These are phyloP conservation scores for Oryzias javanicus DNA, from an alignment of 2,113 vertebrate species.

Conservation along the genomic window DNA sequence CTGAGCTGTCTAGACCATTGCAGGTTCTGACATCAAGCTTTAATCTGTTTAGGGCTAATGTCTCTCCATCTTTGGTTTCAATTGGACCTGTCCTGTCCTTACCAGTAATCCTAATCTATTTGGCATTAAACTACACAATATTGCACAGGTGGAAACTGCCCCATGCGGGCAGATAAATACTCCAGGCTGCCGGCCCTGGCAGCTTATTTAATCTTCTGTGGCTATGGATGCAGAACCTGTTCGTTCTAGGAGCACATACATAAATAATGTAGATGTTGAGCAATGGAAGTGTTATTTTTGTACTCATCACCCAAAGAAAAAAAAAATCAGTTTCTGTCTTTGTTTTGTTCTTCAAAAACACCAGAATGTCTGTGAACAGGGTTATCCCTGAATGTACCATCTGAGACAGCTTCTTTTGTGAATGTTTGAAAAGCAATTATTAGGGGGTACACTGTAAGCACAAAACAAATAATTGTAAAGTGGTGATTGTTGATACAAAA, in stretches of 20 bases:
- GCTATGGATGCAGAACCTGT: neutral
- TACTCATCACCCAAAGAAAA: too few relatives aligned
- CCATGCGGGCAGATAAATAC: conserved; percentile 46
- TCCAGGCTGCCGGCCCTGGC: conserved; percentile 42
- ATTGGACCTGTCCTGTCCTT: conserved; percentile 43
- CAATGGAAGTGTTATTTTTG: neutral
- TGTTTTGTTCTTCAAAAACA: neutral
- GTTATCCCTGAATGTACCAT: too few relatives aligned
- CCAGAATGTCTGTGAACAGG: too few relatives aligned
- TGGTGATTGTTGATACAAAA: too few relatives aligned
- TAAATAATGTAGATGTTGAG: neutral
- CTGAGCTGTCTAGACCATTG: conserved; percentile 16
- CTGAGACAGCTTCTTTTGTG: too few relatives aligned
- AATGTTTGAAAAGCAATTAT: too few relatives aligned
- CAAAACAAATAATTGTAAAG: too few relatives aligned
- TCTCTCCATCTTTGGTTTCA: conserved; percentile 35
- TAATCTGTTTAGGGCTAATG: conserved; percentile 59
- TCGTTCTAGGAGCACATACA: neutral
- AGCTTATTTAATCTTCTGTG: conserved; percentile 5
- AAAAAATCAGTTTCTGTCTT: neutral
- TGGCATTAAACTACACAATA: conserved; percentile 58
- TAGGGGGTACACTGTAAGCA: too few relatives aligned
- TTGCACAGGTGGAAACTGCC: conserved; percentile 57
- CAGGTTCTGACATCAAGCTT: conserved; percentile 47
- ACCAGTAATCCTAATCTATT: conserved; percentile 71